Evolutionary conservation across 2,888 invertebrate species (phyloP).

Genomic region (Eupithecia dodoneata): DNA sequence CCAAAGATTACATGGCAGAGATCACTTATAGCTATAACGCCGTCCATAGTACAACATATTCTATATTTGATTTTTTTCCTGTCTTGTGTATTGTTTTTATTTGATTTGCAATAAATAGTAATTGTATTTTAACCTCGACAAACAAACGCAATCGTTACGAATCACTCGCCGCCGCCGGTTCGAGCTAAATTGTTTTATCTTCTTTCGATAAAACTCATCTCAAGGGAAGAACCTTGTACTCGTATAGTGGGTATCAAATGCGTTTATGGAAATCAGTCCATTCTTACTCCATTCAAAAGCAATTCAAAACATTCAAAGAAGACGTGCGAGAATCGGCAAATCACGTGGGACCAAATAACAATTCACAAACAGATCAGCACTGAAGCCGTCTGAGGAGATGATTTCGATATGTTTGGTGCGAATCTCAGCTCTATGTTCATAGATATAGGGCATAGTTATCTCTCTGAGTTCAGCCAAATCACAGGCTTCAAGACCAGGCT

Average conservation of each 20-base stretch:
- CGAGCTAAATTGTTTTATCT: not conserved
- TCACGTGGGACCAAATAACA: constrained; percentile 5
- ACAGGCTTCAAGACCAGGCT: constrained; percentile 1
- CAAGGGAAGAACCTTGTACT: not conserved
- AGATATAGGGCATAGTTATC: not conserved
- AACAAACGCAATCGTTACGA: not conserved
- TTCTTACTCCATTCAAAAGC: constrained; percentile 1
- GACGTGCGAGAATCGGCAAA: constrained; percentile 15
- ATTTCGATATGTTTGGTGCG: not conserved
- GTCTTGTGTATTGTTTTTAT: too few species aligned
- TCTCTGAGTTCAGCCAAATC: not conserved
- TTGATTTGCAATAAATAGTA: too few species aligned
- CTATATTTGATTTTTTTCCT: too few species aligned
- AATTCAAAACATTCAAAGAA: constrained; percentile 12
- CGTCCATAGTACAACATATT: too few species aligned
- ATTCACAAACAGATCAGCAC: constrained; percentile 1
- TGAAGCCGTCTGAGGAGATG: not conserved
- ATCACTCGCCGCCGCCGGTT: not conserved
- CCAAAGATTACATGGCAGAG: too few species aligned
- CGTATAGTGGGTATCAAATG: not conserved
- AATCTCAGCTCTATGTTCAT: not conserved
- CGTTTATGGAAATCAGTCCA: constrained; percentile 5
- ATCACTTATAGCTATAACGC: too few species aligned
- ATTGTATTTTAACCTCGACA: too few species aligned
- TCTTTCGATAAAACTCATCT: not conserved